These are phyloP conservation scores for Stramonita haemastoma DNA, from an alignment of 2,888 invertebrate genomes.

Conservation along the genomic window DNA sequence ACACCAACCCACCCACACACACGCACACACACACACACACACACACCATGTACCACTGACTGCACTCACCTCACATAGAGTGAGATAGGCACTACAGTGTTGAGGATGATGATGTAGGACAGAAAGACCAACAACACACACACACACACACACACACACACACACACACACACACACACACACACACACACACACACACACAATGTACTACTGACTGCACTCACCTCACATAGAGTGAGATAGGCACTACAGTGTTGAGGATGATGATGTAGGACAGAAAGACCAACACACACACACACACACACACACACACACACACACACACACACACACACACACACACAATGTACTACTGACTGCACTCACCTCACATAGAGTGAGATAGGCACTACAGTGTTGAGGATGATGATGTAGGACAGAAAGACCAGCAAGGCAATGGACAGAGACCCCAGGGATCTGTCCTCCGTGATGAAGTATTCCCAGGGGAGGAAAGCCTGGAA, in stretches of 20 bases:
- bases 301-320: background rate
- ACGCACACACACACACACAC: too few species aligned
- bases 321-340: background rate
- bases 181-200: background rate
- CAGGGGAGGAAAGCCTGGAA: constrained; percentile 88
- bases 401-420: constrained; percentile 84
- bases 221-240: constrained; percentile 97
- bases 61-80: constrained; percentile 92
- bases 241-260: constrained; percentile 98
- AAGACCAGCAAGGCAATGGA: constrained; percentile 97
- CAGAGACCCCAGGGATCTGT: constrained; percentile 77
- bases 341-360: too few species aligned
- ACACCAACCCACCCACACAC: too few species aligned
- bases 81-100: constrained; percentile 99
- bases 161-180: constrained; percentile 1
- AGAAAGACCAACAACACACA: constrained; percentile 86
- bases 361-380: constrained; percentile 96
- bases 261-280: constrained; percentile 9
- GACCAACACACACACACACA: background rate
- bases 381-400: constrained; percentile 99
- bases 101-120: constrained; percentile 82
- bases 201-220: constrained; percentile 61
- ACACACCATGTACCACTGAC: too few species aligned
- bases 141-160: too few species aligned
- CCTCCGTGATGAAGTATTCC: constrained; percentile 91